Conservation (phyloP, 2,797 vertebrate species). For the Hippocampus kuda region DNA sequence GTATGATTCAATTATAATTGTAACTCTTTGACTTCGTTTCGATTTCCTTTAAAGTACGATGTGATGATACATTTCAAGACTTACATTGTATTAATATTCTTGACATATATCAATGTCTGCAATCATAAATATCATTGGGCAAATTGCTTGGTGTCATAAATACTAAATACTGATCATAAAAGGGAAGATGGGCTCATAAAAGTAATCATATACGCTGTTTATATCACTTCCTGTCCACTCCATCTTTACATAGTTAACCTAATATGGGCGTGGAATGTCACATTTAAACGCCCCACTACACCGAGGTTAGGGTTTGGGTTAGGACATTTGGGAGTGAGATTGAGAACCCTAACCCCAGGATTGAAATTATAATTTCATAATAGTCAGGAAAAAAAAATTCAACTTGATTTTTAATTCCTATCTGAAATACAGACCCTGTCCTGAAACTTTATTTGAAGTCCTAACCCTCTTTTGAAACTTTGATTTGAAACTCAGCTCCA, state of each 20-base stretch:
- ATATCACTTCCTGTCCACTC: background rate
- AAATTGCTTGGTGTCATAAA: constrained; percentile 61
- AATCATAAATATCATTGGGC: constrained; percentile 55
- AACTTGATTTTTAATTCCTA: too few relatives aligned
- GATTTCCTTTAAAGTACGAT: background rate
- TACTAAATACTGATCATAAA: constrained; percentile 24
- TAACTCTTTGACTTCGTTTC: background rate
- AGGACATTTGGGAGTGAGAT: too few relatives aligned
- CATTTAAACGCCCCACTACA: background rate
- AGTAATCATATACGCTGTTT: constrained; percentile 13
- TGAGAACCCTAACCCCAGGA: too few relatives aligned
- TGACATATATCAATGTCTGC: constrained; percentile 36
- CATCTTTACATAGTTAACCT: background rate
- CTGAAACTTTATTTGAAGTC: too few relatives aligned
- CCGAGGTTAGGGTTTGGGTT: background rate
- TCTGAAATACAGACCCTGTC: too few relatives aligned
- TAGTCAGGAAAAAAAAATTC: too few relatives aligned
- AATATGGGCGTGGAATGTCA: background rate
- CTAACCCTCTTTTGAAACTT: too few relatives aligned
- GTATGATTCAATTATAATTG: background rate
- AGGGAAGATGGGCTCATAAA: constrained; percentile 39
- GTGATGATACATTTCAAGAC: background rate
- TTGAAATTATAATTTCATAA: too few relatives aligned
- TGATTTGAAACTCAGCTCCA: too few relatives aligned
- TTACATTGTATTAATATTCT: background rate